Evolutionary conservation across 2,797 vertebrate genomes (phyloP).

Genomic region (Pseudocheirus occidentalis): DNA sequence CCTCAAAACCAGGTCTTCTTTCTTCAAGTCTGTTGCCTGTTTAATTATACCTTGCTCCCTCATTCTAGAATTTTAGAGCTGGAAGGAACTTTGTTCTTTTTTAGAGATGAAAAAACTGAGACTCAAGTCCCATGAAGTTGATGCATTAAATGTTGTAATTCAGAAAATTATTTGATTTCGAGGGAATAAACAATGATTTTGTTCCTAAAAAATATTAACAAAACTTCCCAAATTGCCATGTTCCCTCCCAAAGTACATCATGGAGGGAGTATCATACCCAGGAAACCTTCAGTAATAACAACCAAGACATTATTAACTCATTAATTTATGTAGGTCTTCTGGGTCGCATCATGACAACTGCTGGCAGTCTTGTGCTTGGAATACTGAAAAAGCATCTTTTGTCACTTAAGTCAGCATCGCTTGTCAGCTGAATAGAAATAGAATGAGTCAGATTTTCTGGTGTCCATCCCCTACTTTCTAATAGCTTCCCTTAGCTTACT

Average conservation of each 20-base stretch:
- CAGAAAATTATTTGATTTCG: background rate
- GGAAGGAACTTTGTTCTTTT: background rate
- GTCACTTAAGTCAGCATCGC: constrained; percentile 17
- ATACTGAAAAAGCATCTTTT: constrained; percentile 56
- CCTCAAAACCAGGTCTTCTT: background rate
- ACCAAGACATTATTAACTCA: constrained; percentile 17
- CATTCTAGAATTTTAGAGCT: background rate
- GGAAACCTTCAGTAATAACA: constrained; percentile 9
- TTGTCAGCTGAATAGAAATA: constrained; percentile 68
- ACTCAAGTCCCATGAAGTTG: background rate
- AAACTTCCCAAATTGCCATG: background rate
- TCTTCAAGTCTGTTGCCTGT: background rate
- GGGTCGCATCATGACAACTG: constrained; percentile 58
- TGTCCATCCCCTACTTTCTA: constrained; percentile 66
- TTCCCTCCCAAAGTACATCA: background rate
- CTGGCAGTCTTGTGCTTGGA: constrained; percentile 16
- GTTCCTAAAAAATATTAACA: background rate
- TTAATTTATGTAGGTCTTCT: constrained; percentile 33
- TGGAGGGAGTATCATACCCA: background rate
- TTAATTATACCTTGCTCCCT: background rate
- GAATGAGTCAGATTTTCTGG: background rate
- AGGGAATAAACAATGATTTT: background rate
- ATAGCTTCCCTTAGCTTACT: constrained; percentile 55
- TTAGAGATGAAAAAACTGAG: background rate
- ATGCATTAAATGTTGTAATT: background rate